Evolutionary conservation across 2,797 vertebrate species (phyloP).

Genomic region (Anguilla anguilla): DNA sequence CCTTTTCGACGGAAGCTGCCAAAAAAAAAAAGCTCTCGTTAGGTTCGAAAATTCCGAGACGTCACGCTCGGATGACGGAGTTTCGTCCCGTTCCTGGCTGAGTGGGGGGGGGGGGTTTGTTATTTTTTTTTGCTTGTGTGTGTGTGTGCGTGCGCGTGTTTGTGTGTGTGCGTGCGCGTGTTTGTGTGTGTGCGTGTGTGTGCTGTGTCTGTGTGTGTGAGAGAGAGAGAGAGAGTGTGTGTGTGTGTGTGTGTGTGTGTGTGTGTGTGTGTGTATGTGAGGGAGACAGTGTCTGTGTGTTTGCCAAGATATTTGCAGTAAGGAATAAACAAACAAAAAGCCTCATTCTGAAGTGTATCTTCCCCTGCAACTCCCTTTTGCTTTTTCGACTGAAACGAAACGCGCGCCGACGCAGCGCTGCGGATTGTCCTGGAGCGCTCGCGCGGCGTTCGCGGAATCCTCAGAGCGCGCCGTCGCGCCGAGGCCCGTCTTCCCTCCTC

Average conservation of each 20-base stretch:
- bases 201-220: conserved; percentile 80
- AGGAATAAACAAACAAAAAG: conserved; percentile 50
- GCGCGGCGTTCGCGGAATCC: conserved; percentile 45
- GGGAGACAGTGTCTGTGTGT: neutral
- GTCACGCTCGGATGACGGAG: conserved; percentile 86
- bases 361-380: conserved; percentile 43
- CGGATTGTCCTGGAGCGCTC: conserved; percentile 48
- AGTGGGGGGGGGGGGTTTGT: conserved; percentile 58
- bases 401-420: conserved; percentile 50
- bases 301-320: conserved; percentile 59
- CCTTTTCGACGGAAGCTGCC: conserved; percentile 96
- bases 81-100: conserved; percentile 82
- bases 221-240: conserved; percentile 44
- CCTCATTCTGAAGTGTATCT: conserved; percentile 71
- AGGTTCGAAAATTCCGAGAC: conserved; percentile 92
- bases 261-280: conserved; percentile 49
- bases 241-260: conserved; percentile 61
- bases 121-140: conserved; percentile 42
- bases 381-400: conserved; percentile 66
- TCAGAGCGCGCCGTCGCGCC: conserved; percentile 35
- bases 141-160: conserved; percentile 71
- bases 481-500: conserved; percentile 51
- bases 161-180: conserved; percentile 67
- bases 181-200: conserved; percentile 61
- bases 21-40: conserved; percentile 88